Evolutionary conservation across 2,797 vertebrate species (phyloP), one percentile per base, ranked within the genome.

Genomic region (Rhadinocentrus ornatus): DNA sequence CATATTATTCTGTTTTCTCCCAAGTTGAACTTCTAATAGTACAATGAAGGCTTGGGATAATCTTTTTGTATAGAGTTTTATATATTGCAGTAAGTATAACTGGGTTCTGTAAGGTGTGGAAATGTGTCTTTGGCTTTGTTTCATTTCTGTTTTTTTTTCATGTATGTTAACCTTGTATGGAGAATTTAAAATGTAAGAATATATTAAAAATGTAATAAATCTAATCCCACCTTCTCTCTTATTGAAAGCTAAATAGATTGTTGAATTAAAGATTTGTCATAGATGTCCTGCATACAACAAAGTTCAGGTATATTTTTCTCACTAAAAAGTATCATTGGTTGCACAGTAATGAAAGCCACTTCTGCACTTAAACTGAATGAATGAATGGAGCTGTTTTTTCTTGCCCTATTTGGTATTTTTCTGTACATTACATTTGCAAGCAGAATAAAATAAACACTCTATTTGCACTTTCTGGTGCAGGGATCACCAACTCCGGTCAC

Each of bases 11-110:
- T 18, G 15, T 32, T 31, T 22, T 53, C 32, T 31, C 65, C 70
- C 26, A 13, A 62, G 20, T 46, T 72, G 16, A 60, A 63, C 4
- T 18, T 58, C 9, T 27, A 41, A 11, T 18, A 31, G 4, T 39
- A 52, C 34, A 31, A 26, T 32, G 6, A 11, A 15, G 1, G 32
- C 34, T 29, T 18, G 20, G 26, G 13, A 24, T 52, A 8, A 13
- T 66, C 22, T 24, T 61, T 6, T 57, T 63, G 29, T 61, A 26
- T 26, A 18, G 2, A n/a, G 73, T 69, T 78, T 62, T 58, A 58
- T 78, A 55, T 61, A 71, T 78, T 70, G 70, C 58, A 73, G 41
- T 50, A 69, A 71, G 59, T 84, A 69, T 70, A 80, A 78, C 77
- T 13, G 55, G 54, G 62, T 31, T 70, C 4, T 66, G 15, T 61